Conservation (phyloP, 1,140 invertebrate genomes). For the Antheraea mylitta region DNA sequence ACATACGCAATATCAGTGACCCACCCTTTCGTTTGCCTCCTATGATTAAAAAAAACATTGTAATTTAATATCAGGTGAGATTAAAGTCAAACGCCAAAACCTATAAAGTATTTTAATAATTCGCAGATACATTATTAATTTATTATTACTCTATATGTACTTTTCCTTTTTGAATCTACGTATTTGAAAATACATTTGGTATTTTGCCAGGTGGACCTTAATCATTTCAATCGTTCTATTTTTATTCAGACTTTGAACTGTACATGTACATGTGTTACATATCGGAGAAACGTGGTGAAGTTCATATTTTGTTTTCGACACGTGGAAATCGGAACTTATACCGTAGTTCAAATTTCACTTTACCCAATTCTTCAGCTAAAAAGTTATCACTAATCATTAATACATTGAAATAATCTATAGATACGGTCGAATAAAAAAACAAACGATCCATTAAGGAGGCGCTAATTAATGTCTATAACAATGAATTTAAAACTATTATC, state of each 20-base stretch:
- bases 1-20: too few species aligned
- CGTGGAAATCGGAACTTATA: not conserved
- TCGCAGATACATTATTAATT: too few species aligned
- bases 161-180: too few species aligned
- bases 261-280: not conserved
- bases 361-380: not conserved
- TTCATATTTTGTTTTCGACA: not conserved
- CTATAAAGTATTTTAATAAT: too few species aligned
- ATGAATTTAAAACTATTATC: not conserved
- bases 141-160: too few species aligned
- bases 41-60: too few species aligned
- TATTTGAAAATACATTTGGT: not conserved
- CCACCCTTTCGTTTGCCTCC: too few species aligned
- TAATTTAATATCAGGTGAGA: too few species aligned
- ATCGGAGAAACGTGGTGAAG: not conserved
- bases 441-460: not conserved
- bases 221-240: constrained; percentile 25
- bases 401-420: not conserved
- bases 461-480: not conserved
- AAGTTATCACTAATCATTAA: not conserved
- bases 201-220: constrained; percentile 23
- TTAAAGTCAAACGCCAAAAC: too few species aligned
- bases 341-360: not conserved
- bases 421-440: not conserved
- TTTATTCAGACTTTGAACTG: constrained; percentile 6